phyloP scores from a whole-genome alignment of 1,140 invertebrate genomes.

The Eufriesea mexicana region DNA sequence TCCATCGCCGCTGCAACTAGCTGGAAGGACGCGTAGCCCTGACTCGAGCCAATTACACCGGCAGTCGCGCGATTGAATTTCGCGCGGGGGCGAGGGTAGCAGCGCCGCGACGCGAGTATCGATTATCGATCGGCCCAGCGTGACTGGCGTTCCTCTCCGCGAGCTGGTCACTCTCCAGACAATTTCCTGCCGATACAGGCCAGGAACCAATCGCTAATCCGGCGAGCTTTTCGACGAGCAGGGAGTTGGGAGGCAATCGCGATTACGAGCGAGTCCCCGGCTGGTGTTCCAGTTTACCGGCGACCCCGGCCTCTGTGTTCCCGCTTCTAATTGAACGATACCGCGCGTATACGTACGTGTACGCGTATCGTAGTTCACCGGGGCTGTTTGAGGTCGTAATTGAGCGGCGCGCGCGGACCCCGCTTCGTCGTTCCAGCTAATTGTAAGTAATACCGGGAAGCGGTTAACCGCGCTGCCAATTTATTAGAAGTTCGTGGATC shows the following conservation, averaged over 20 bases:
- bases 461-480: conserved; percentile 49
- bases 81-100: conserved; percentile 17
- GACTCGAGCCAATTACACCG: conserved; percentile 75
- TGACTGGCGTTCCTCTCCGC: conserved; percentile 33
- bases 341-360: conserved; percentile 6
- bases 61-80: conserved; percentile 75
- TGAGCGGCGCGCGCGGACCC: conserved; percentile 25
- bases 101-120: conserved; percentile 36
- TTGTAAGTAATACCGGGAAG: conserved; percentile 48
- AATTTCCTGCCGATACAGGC: conserved; percentile 35
- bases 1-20: conserved; percentile 42
- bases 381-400: conserved; percentile 48
- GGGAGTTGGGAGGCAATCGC: conserved; percentile 7
- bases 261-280: conserved; percentile 14
- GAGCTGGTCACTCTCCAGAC: conserved; percentile 38
- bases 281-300: conserved; percentile 38
- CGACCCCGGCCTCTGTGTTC: conserved; percentile 1
- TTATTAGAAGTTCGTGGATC: conserved; percentile 55
- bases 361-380: conserved; percentile 24
- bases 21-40: conserved; percentile 50
- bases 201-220: conserved; percentile 32
- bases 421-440: conserved; percentile 44
- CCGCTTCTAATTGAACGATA: conserved; percentile 50
- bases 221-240: conserved; percentile 20
- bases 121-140: conserved; percentile 58